Conservation (phyloP, 2,113 vertebrate species). For the Pongo pygmaeus region DNA sequence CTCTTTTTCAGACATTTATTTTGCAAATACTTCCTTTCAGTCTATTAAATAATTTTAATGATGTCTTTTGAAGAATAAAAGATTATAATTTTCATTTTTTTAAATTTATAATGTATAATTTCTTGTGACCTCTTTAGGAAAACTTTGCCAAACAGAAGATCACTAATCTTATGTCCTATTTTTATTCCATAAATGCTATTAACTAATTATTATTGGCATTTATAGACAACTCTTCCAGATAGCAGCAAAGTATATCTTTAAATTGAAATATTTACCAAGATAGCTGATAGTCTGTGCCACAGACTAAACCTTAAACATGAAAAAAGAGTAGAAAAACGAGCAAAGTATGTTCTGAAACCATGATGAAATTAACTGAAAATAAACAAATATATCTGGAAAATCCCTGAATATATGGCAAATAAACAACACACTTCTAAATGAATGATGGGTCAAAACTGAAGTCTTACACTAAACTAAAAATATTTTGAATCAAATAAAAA, state of each 20-base stretch:
- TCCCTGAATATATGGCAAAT: not conserved
- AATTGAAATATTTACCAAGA: not conserved
- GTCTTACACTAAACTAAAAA: not conserved
- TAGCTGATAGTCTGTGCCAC: not conserved
- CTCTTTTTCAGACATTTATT: not conserved
- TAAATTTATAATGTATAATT: too few relatives aligned
- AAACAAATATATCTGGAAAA: not conserved
- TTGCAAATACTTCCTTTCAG: not conserved
- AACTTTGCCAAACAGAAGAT: not conserved
- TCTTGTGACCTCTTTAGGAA: not conserved
- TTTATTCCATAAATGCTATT: not conserved
- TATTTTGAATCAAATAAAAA: not conserved
- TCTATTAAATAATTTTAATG: not conserved
- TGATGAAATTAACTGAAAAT: not conserved
- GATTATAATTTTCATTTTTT: not conserved
- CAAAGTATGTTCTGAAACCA: not conserved
- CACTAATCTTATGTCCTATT: not conserved
- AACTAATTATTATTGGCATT: not conserved
- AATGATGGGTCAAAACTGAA: not conserved
- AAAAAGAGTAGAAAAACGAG: not conserved
- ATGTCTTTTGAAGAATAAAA: not conserved
- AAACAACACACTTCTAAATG: not conserved
- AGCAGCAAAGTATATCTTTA: not conserved
- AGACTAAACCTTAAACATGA: not conserved
- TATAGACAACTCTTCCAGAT: not conserved